Conservation (phyloP, 2,888 invertebrate genomes). For the Litoditis marina region DNA sequence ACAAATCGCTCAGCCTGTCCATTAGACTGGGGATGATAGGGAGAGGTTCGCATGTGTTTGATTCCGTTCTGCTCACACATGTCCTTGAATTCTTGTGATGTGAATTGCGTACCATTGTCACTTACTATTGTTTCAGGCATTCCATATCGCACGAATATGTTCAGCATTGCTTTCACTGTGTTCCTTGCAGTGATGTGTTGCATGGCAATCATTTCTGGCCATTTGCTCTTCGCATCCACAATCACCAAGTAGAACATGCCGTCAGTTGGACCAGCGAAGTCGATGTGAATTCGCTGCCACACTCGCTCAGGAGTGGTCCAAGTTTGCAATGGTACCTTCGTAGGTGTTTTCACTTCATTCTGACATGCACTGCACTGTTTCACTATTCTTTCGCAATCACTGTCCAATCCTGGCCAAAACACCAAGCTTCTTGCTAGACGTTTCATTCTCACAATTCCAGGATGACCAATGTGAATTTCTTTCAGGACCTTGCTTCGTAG, state of each 20-base stretch:
- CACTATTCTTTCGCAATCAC: constrained; percentile 29
- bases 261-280: constrained; percentile 63
- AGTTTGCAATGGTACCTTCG: constrained; percentile 43
- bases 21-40: no score
- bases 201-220: constrained; percentile 59
- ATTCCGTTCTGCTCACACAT: no score
- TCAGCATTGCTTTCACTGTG: constrained; percentile 18
- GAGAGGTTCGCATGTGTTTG: no score
- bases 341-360: constrained; percentile 25
- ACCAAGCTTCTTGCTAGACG: constrained; percentile 46
- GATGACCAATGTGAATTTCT: constrained; percentile 50
- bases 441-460: constrained; percentile 56
- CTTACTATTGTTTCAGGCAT: constrained; percentile 27
- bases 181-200: constrained; percentile 6
- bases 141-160: constrained; percentile 24
- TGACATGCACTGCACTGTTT: constrained; percentile 41
- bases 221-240: constrained; percentile 64
- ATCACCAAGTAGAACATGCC: constrained; percentile 59
- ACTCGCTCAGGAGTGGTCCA: constrained; percentile 53
- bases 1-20: no score
- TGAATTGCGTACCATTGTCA: constrained; percentile 40
- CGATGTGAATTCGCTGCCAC: constrained; percentile 63
- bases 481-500: constrained; percentile 35
- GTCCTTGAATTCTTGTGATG: constrained; percentile 20
- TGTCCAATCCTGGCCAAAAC: constrained; percentile 53